phyloP scores from a whole-genome alignment of 1,140 invertebrate species.

The Macrostomum lignano region DNA sequence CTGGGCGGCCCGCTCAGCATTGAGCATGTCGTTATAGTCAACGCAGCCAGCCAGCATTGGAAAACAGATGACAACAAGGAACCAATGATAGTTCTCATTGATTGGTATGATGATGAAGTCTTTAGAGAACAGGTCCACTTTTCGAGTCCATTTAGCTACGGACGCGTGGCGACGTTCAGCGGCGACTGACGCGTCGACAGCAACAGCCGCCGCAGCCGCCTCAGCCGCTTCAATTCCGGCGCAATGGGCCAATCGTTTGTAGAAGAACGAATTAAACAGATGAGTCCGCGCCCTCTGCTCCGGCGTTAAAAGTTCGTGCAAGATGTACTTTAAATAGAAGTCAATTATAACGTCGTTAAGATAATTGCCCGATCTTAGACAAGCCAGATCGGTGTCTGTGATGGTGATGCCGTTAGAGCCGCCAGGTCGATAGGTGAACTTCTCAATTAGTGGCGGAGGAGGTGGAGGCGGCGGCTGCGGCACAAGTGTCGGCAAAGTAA shows the following conservation, averaged over 20 bases:
- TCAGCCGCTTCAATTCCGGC: constrained; percentile 37
- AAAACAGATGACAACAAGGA: constrained; percentile 3
- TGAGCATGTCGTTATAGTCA: too few species aligned
- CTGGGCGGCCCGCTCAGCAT: too few species aligned
- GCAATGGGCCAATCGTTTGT: constrained; percentile 56
- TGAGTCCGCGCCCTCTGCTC: constrained; percentile 48
- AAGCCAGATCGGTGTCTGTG: constrained; percentile 68
- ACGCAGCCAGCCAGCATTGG: too few species aligned
- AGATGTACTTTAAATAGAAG: constrained; percentile 56
- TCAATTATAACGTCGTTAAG: constrained; percentile 90
- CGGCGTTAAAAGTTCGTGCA: constrained; percentile 33
- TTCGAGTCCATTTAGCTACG: constrained; percentile 80
- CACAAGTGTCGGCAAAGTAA: too few species aligned
- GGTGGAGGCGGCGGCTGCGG: too few species aligned
- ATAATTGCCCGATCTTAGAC: constrained; percentile 63
- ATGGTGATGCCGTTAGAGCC: too few species aligned
- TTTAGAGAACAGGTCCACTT: constrained; percentile 78
- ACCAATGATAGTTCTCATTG: constrained; percentile 48
- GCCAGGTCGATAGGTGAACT: too few species aligned
- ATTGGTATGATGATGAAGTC: constrained; percentile 87
- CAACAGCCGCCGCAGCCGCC: too few species aligned
- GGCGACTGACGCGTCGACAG: too few species aligned
- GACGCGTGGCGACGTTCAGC: constrained; percentile 38
- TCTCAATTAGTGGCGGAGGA: too few species aligned
- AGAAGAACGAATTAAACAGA: constrained; percentile 86